Evolutionary conservation across 2,113 vertebrate species (phyloP), one percentile per base, ranked within the genome.

Genomic region (Grallaria varia): DNA sequence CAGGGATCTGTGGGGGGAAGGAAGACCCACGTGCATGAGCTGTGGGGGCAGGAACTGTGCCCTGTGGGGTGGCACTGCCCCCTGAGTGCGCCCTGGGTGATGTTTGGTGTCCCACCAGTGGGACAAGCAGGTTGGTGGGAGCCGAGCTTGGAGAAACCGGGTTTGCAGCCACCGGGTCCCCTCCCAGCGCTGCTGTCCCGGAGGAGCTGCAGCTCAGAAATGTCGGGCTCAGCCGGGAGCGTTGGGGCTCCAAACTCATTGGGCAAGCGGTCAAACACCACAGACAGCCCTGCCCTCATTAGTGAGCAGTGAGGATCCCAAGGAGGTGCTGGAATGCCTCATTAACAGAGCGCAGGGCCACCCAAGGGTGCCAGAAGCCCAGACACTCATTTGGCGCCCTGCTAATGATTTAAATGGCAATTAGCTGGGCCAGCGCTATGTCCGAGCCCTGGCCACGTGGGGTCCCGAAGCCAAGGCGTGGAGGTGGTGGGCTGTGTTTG

Each of bases 321-420:
- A 66, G 91, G 66, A 93, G 83, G 68, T 86, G 95, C 20, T 81
- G n/a, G 71, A 91, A 85, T 67, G 67, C 76, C 92, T 91, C 81
- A 39, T 83, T 89, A 91, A 19, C 77, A 25, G 30, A 0, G 80
- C 78, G 78, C 35, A 45, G 82, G 23, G 44, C 62, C 56, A 55
- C 63, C 76, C 53, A 35, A 76, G 53, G 76, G 11, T 40, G 55
- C 25, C 20, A 87, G 72, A 72, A 33, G 52, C 55, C 58, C 33
- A n/a, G 49, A 18, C 19, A 0, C 33, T 66, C 35, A 63, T 91
- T 52, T 33, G 27, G 28, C 53, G 24, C 3, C 1, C 39, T 8
- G 60, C 80, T 94, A 73, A 89, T 44, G 73, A 84, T 58, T 73
- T n/a, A 24, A 44, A 18, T 6, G n/a, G 16, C 71, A 81, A 12